Evolutionary conservation across 1,140 invertebrate species (phyloP).

Genomic region (Reticulitermes speratus): DNA sequence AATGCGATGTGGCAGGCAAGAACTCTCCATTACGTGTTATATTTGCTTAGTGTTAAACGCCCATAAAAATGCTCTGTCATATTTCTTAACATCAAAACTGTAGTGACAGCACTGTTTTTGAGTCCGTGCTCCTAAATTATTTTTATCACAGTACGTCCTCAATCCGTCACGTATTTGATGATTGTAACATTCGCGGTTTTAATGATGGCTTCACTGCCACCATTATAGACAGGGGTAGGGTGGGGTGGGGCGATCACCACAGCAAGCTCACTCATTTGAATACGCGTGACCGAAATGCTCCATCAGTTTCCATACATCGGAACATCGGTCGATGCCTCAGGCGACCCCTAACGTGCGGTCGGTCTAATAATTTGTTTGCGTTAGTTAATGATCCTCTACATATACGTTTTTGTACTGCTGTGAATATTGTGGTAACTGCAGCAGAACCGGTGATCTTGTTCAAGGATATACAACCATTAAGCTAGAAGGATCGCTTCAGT

Average conservation of each 20-base stretch:
- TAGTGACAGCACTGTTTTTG: too few species aligned
- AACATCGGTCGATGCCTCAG: slow-evolving; percentile 13
- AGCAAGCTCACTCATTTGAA: slow-evolving; percentile 19
- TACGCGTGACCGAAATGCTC: slow-evolving; percentile 26
- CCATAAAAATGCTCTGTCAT: too few species aligned
- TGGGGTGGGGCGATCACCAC: not conserved
- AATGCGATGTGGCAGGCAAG: too few species aligned
- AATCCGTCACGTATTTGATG: slow-evolving; percentile 10
- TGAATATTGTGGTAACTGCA: not conserved
- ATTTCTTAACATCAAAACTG: too few species aligned
- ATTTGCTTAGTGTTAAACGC: too few species aligned
- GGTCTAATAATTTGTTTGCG: slow-evolving; percentile 23
- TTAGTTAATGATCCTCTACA: slow-evolving; percentile 7
- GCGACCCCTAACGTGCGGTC: not conserved
- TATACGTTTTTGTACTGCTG: not conserved
- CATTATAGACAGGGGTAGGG: not conserved
- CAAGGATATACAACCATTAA: not conserved
- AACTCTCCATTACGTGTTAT: too few species aligned
- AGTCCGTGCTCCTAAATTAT: too few species aligned
- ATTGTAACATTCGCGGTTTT: slow-evolving; percentile 21
- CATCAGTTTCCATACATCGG: not conserved
- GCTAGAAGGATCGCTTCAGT: too few species aligned
- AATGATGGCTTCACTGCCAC: not conserved
- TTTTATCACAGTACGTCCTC: not conserved
- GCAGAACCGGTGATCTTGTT: not conserved